Base-by-base conservation (phyloP, 2,797 vertebrate genomes). In the Avahi laniger region DNA sequence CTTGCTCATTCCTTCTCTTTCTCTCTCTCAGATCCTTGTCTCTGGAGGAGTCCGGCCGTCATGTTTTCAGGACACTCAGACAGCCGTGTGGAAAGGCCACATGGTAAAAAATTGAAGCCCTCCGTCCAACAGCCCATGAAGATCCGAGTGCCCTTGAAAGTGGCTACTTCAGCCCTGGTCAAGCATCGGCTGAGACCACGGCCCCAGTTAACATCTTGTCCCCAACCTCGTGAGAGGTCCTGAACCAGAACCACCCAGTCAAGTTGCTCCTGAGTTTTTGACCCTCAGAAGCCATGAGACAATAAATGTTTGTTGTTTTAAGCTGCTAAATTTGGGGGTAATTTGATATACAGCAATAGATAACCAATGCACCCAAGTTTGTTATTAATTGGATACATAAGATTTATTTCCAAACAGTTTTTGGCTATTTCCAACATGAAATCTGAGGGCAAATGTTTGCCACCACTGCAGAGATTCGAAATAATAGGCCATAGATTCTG, bases 371-470 rank as follows among this genome's bases (percentile, higher is more conserved):
- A 10, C 5, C 9, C 15, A 89, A 14, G 3, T 9, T 61, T 48
- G 69, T 18, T 50, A 26, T 50, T 63, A 65, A 73, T 61, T 35
- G 50, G 22, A 80, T 43, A n/a, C 20, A 46, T 46, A 41, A 33
- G 5, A 61, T 72, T 57, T 43, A 67, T 86, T 79, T 81, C 73
- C 35, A 69, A 28, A 61, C 8, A n/a, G 10, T 28, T 93, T 76
- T 73, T 63, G 35, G 35, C 43, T 63, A 26, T 54, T 93, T 93
- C 67, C 46, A 91, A 91, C 92, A 72, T n/a, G 67, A 88, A 85
- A 78, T n/a, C 63, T 35, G 83, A 94, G 63, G 70, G 4, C 33
- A 38, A 65, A 28, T 41, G 38, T 28, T 82, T 85, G 24, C 82
- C 48, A 84, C 35, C 3, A 26, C 38, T 13, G 4, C 22, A 13